A percentile compares a stretch with the other conserved stretches of the same genome.
Conservation (phyloP, 2,113 vertebrate genomes). For the Brachirus orientalis region DNA sequence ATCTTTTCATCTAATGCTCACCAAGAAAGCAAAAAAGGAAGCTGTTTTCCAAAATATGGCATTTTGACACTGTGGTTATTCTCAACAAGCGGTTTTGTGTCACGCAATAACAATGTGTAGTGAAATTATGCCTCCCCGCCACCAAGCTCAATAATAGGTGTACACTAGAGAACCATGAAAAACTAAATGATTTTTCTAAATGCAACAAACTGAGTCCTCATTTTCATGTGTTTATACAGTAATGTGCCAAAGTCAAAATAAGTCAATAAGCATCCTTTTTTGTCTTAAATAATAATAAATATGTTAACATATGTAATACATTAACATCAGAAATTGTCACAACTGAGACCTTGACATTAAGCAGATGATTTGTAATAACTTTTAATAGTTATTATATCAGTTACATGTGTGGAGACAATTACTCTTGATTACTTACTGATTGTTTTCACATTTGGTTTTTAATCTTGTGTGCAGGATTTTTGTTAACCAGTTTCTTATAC, state of each 20-base stretch:
- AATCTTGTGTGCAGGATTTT: neutral
- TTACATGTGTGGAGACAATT: no score
- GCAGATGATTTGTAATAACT: no score
- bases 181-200: neutral
- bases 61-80: neutral
- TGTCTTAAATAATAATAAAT: neutral
- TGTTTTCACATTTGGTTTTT: no score
- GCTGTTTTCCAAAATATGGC: neutral
- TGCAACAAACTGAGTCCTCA: neutral
- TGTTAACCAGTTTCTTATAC: no score
- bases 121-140: neutral
- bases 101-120: neutral
- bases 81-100: neutral
- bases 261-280: neutral
- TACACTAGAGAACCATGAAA: neutral
- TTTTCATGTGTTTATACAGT: neutral
- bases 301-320: no score
- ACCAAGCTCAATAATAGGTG: neutral
- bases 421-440: no score
- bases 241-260: neutral
- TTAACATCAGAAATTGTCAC: neutral
- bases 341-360: neutral
- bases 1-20: neutral
- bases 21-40: neutral
- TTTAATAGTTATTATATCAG: no score